These are phyloP conservation scores for Podarcis muralis DNA, from an alignment of 2,113 vertebrate species.

Conservation along the genomic window DNA sequence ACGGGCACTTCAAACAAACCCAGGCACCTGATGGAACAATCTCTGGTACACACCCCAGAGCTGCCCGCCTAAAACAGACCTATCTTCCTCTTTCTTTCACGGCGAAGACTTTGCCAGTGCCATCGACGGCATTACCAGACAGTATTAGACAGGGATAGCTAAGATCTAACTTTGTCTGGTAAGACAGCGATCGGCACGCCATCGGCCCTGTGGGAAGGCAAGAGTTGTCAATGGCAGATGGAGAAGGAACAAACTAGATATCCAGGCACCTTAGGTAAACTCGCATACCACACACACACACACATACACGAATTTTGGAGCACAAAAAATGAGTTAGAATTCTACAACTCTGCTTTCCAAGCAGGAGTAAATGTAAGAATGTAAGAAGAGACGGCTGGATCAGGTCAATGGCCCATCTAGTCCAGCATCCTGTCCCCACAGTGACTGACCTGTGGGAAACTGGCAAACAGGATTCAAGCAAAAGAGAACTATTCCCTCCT, in stretches of 20 bases:
- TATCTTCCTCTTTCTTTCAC: constrained; percentile 13
- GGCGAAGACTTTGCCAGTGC: constrained; percentile 75
- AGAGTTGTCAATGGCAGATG: neutral
- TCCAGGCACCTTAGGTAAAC: neutral
- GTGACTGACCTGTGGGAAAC: too few species aligned
- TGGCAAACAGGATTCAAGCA: too few species aligned
- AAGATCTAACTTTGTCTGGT: constrained; percentile 99
- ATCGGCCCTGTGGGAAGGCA: constrained; percentile 16
- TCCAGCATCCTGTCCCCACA: too few species aligned
- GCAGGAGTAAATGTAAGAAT: too few species aligned
- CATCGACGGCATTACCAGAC: constrained; percentile 99
- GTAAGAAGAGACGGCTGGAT: too few species aligned
- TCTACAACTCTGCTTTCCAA: neutral
- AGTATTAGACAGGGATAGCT: constrained; percentile 95
- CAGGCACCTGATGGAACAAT: neutral
- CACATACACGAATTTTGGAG: neutral
- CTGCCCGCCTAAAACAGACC: neutral
- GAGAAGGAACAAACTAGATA: neutral
- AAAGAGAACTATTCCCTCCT: too few species aligned
- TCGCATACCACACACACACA: neutral
- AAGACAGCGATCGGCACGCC: constrained; percentile 93
- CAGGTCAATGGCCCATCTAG: too few species aligned
- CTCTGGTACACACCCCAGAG: neutral
- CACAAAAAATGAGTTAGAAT: neutral
- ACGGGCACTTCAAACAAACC: neutral